These are phyloP conservation scores for Pseudochaenichthys georgianus DNA, from an alignment of 2,797 vertebrate species.

Conservation along the genomic window DNA sequence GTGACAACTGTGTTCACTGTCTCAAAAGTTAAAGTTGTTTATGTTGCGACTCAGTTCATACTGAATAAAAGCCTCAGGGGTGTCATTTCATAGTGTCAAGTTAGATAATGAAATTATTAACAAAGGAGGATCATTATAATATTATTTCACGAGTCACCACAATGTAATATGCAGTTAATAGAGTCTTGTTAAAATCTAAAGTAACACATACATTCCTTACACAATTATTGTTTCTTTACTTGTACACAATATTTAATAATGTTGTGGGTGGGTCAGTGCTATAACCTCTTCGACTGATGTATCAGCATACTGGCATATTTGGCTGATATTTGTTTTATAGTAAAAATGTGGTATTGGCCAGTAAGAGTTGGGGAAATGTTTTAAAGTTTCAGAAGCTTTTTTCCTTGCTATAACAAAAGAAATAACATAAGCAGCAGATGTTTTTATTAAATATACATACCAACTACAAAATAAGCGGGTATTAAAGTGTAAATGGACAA, in stretches of 20 bases:
- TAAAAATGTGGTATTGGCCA: not conserved
- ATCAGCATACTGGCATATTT: not conserved
- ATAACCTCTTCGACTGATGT: not conserved
- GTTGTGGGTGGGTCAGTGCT: not conserved
- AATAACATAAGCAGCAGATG: too few species aligned
- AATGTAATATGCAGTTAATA: constrained; percentile 55
- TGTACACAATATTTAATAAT: not conserved
- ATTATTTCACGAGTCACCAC: constrained; percentile 36
- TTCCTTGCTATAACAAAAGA: not conserved
- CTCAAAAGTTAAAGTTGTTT: constrained; percentile 29
- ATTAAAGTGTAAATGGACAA: too few species aligned
- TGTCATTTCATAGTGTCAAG: constrained; percentile 40
- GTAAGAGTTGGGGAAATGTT: not conserved
- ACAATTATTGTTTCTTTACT: constrained; percentile 1
- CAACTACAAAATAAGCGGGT: too few species aligned
- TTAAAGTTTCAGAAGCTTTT: constrained; percentile 18
- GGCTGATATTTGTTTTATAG: not conserved
- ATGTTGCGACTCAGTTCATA: not conserved
- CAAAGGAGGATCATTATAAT: constrained; percentile 28
- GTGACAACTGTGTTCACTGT: not conserved
- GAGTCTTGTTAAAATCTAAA: constrained; percentile 19
- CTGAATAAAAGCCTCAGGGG: constrained; percentile 9
- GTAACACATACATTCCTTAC: constrained; percentile 1
- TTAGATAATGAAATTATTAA: constrained; percentile 41
- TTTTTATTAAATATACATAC: too few species aligned